These are phyloP conservation scores for Drosophila buzzatii DNA, from an alignment of 2,888 invertebrate genomes.

Conservation along the genomic window DNA sequence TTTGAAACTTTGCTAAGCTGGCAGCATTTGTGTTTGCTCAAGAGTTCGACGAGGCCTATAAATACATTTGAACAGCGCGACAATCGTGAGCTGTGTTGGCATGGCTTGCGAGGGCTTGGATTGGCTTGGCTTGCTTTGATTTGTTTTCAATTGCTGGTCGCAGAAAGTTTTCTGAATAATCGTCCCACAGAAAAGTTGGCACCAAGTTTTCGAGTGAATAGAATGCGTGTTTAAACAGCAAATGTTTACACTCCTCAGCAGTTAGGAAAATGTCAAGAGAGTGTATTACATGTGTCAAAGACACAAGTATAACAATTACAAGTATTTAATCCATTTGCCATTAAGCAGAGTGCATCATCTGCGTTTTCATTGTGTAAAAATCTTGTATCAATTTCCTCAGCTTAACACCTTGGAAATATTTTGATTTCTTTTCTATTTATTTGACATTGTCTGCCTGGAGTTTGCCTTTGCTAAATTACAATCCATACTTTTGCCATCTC, in stretches of 20 bases:
- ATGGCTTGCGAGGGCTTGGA: conserved; percentile 10
- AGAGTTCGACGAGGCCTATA: conserved; percentile 56
- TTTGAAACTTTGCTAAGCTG: conserved; percentile 68
- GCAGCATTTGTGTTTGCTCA: conserved; percentile 61
- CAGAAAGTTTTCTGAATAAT: conserved; percentile 55
- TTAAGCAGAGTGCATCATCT: not conserved
- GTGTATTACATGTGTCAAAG: not conserved
- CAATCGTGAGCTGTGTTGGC: conserved; percentile 62
- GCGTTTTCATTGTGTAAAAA: not conserved
- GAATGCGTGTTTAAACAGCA: conserved; percentile 3
- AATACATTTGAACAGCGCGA: conserved; percentile 66
- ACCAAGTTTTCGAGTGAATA: conserved; percentile 54
- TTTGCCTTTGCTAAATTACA: conserved; percentile 13
- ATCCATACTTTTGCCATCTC: conserved; percentile 22
- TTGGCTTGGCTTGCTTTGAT: conserved; percentile 55
- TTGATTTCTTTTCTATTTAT: not conserved
- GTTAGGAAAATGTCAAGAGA: not conserved
- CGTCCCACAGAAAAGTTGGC: conserved; percentile 46
- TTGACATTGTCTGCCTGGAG: not conserved
- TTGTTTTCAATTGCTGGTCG: conserved; percentile 74
- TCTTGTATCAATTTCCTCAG: not conserved
- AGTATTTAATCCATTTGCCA: not conserved
- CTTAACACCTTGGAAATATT: not conserved
- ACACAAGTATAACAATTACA: not conserved
- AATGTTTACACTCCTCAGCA: conserved; percentile 4